Evolutionary conservation across 2,113 vertebrate genomes (phyloP).

Genomic region (Fulmarus glacialis): DNA sequence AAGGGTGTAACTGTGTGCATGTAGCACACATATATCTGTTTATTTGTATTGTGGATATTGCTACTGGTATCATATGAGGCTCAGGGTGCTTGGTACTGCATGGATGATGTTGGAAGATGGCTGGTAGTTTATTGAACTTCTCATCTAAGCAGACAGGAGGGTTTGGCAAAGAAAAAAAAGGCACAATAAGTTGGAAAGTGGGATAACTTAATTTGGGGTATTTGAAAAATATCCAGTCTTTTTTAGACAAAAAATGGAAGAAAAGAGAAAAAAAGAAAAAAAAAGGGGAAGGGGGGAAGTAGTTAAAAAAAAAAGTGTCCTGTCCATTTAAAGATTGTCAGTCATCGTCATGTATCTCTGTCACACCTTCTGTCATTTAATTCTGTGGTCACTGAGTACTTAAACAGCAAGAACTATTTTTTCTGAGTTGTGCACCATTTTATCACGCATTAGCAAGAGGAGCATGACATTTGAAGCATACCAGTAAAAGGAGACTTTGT

Average conservation of each 20-base stretch:
- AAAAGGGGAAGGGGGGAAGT: too few relatives aligned
- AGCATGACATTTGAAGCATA: neutral
- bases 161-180: neutral
- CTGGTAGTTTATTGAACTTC: neutral
- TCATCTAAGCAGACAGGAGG: neutral
- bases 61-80: accelerated
- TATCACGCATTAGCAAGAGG: neutral
- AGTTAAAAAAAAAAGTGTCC: neutral
- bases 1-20: accelerated
- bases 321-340: neutral
- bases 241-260: neutral
- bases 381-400: neutral
- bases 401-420: neutral
- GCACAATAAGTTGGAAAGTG: neutral
- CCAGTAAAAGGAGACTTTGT: neutral
- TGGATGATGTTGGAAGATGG: neutral
- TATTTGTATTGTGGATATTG: neutral
- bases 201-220: neutral
- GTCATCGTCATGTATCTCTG: neutral
- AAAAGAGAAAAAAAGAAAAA: neutral
- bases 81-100: neutral
- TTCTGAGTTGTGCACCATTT: neutral
- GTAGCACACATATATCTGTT: accelerated
- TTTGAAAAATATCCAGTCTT: neutral
- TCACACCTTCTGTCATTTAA: neutral